Base-by-base conservation (phyloP, 2,797 vertebrate genomes). In the Sebastiscus albofasciatus region DNA sequence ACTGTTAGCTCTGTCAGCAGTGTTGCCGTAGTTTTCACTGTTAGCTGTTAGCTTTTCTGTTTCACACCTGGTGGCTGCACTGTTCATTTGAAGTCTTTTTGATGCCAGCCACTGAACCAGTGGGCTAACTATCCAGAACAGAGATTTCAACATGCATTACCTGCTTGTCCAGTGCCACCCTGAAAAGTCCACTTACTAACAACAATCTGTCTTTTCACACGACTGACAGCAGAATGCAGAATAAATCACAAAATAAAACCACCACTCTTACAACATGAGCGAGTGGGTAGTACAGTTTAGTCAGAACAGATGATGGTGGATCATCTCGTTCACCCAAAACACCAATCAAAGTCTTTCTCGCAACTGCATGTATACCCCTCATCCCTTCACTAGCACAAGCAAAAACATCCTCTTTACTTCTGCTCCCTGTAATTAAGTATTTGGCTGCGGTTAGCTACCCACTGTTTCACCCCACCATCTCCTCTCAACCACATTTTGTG, bases 401-500 rank as follows among this genome's bases (percentile, higher is more conserved):
- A 77, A 56, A 84, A 84, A 69, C 68, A 86, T 82, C 65, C 49
- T 59, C 67, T 74, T 73, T 31, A 61, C 55, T 66, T 66, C 52
- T 76, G 6, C 46, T 71, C 56, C 71, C 59, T 90, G 27, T 85
- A 75, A 89, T 90, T 78, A 78, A 20, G 42, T 75, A 11, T 72
- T 79, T 87, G 16, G n/a, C 34, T 67, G 65, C 76, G 66, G 52
- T 79, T 16, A 42, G 56, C 72, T 69, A 8, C 64, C 74, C 69
- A 27, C 71, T 29, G 60, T 60, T 77, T 86, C 79, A 77, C 65
- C 70, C 73, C 54, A 58, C 61, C 60, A 58, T 75, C 79, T 81
- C 24, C 71, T 59, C 58, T 27, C 8, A 16, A 33, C 69, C 55
- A 27, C 77, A 24, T 83, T 77, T 77, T 75, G 67, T 71, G 80